Evolutionary conservation across 2,113 vertebrate genomes (phyloP).

Genomic region (Nycticebus coucang): DNA sequence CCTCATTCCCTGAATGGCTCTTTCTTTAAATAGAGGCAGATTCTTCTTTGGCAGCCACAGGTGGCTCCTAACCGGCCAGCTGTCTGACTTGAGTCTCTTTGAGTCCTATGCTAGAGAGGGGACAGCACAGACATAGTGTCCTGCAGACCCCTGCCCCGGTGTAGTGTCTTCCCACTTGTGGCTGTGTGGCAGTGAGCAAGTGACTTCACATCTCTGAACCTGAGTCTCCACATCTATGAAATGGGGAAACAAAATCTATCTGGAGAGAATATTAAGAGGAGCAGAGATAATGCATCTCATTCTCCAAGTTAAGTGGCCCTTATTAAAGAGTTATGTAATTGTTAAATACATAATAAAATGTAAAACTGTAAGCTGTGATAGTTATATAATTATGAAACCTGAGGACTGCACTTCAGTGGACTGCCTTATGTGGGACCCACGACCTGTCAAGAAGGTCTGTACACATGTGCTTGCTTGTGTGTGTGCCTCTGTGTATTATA

Average conservation of each 20-base stretch:
- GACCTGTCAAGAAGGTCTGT: background rate
- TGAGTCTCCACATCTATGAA: background rate
- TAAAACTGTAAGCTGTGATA: background rate
- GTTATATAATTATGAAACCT: fast-evolving
- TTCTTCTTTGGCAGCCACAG: background rate
- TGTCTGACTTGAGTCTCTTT: background rate
- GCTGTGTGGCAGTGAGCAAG: background rate
- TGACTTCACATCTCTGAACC: background rate
- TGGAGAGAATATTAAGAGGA: background rate
- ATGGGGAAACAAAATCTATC: background rate
- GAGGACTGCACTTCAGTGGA: background rate
- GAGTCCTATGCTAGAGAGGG: background rate
- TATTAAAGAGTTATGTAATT: background rate
- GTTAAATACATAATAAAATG: background rate
- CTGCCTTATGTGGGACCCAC: background rate
- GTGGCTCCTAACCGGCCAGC: slow-evolving; percentile 11
- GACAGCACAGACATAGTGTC: background rate
- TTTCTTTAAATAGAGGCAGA: slow-evolving; percentile 45
- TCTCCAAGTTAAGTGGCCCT: too few relatives aligned
- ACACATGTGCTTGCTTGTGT: background rate
- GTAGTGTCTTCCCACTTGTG: background rate
- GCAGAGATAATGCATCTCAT: fast-evolving
- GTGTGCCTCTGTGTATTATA: background rate
- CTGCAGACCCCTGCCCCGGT: fast-evolving
- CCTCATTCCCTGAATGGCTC: background rate